phyloP scores from a whole-genome alignment of 2,113 vertebrate genomes.

The Lepisosteus osseus region DNA sequence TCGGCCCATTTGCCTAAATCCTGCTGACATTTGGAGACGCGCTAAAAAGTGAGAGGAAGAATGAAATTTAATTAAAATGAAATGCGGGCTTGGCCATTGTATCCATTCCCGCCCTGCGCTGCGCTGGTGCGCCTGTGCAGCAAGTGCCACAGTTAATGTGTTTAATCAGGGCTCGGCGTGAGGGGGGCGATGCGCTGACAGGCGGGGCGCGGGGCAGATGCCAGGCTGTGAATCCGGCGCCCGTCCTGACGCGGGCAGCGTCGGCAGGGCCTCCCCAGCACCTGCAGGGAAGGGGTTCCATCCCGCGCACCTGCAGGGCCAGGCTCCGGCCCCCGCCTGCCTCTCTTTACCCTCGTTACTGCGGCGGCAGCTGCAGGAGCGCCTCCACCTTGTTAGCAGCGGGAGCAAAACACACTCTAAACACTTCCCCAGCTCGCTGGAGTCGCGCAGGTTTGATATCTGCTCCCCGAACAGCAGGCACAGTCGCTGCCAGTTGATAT shows the following conservation, averaged over 20 bases:
- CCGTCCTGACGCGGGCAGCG: slow-evolving; percentile 38
- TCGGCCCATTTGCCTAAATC: slow-evolving; percentile 95
- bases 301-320: slow-evolving; percentile 23
- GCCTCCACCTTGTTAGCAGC: slow-evolving; percentile 18
- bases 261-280: slow-evolving; percentile 43
- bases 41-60: slow-evolving; percentile 84
- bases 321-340: slow-evolving; percentile 27
- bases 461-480: slow-evolving; percentile 2
- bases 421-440: neutral
- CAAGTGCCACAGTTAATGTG: slow-evolving; percentile 73
- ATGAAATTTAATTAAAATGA: slow-evolving; percentile 95
- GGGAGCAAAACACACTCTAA: neutral
- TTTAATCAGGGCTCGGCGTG: slow-evolving; percentile 71
- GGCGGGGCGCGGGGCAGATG: slow-evolving; percentile 52
- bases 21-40: slow-evolving; percentile 95
- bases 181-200: slow-evolving; percentile 63
- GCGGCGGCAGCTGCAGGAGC: slow-evolving; percentile 6
- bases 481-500: neutral
- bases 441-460: neutral
- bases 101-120: slow-evolving; percentile 55
- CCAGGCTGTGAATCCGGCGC: slow-evolving; percentile 45
- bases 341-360: slow-evolving; percentile 13
- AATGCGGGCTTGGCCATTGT: slow-evolving; percentile 82
- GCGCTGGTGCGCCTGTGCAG: slow-evolving; percentile 68
- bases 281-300: slow-evolving; percentile 39